Percentiles rank a stretch among this genome's conserved stretches.
phyloP scores from a whole-genome alignment of 2,888 invertebrate genomes.

The Lacanobia oleracea region DNA sequence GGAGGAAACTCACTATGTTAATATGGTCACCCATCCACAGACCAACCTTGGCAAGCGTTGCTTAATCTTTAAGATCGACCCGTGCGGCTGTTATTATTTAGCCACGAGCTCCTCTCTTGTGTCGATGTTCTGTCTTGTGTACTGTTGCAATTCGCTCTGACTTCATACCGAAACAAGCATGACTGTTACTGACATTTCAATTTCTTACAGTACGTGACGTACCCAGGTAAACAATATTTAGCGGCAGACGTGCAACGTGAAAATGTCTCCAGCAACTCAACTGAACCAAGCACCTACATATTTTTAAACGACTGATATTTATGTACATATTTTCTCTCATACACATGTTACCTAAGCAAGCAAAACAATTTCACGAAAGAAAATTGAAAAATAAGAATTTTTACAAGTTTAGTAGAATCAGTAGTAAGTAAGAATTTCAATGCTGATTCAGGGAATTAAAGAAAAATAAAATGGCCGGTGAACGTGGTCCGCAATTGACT shows the following conservation, averaged over 20 bases:
- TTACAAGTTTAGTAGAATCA: slow-evolving; percentile 23
- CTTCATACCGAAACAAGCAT: slow-evolving; percentile 13
- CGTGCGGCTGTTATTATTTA: too few relatives aligned
- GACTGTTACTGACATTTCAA: slow-evolving; percentile 30
- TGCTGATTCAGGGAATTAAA: slow-evolving; percentile 41
- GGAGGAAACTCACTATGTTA: too few relatives aligned
- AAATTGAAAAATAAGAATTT: slow-evolving; percentile 35
- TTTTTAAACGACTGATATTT: slow-evolving; percentile 1
- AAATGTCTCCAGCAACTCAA: slow-evolving; percentile 4
- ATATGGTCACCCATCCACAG: too few relatives aligned
- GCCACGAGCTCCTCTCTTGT: too few relatives aligned
- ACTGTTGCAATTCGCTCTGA: slow-evolving; percentile 17
- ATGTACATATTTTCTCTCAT: background rate
- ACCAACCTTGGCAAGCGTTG: too few relatives aligned
- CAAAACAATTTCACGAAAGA: background rate
- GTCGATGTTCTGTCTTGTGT: slow-evolving; percentile 16
- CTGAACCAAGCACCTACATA: background rate
- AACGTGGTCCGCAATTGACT: slow-evolving; percentile 21
- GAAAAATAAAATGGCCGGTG: slow-evolving; percentile 45
- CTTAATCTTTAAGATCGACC: too few relatives aligned
- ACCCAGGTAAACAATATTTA: background rate
- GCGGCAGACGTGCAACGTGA: background rate
- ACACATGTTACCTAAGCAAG: too few relatives aligned
- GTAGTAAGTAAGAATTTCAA: slow-evolving; percentile 24
- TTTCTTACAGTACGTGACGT: slow-evolving; percentile 4